A percentile compares a stretch with the other conserved stretches of the same genome.
phyloP scores from a whole-genome alignment of 2,797 vertebrate species.

The Cygnus olor region DNA sequence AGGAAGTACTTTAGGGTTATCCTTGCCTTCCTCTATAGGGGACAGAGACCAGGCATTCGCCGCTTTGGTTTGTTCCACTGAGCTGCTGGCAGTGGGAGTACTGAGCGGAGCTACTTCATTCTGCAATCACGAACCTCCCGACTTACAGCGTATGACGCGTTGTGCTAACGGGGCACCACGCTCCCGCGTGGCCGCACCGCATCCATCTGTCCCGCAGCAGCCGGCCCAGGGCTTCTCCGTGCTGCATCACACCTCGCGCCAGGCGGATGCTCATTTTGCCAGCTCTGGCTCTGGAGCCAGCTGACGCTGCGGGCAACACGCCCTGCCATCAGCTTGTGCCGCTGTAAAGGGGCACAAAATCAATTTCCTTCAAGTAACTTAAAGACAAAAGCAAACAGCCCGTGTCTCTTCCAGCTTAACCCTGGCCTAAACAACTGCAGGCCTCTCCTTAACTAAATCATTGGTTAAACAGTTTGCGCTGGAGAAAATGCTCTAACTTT shows the following conservation, averaged over 20 bases:
- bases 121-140: too few species aligned
- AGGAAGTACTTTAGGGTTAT: not conserved
- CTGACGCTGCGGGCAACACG: too few species aligned
- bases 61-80: not conserved
- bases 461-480: not conserved
- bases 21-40: not conserved
- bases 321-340: not conserved
- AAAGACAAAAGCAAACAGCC: not conserved
- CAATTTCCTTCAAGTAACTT: too few species aligned
- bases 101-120: too few species aligned
- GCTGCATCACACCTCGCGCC: too few species aligned
- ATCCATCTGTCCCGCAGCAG: not conserved
- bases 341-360: not conserved
- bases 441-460: not conserved
- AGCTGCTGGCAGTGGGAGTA: too few species aligned
- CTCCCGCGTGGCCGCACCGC: rapidly evolving
- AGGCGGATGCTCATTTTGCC: not conserved
- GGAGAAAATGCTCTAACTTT: not conserved
- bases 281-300: not conserved
- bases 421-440: not conserved
- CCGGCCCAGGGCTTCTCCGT: rapidly evolving
- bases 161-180: too few species aligned
- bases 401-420: not conserved
- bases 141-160: too few species aligned
- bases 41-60: not conserved